phyloP scores from a whole-genome alignment of 1,140 invertebrate species.

The Colletes latitarsis region DNA sequence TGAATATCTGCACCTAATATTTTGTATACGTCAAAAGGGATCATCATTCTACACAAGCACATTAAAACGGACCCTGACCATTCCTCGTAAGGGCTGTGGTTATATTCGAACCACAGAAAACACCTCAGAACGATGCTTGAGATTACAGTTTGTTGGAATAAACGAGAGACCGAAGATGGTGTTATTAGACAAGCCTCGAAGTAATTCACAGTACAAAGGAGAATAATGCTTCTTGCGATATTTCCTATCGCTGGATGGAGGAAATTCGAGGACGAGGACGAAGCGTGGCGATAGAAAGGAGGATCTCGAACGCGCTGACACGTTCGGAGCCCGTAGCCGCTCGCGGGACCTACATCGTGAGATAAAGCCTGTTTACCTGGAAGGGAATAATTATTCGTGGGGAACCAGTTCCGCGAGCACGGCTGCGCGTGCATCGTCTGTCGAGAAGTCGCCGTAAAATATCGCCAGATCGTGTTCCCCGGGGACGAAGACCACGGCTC shows the following conservation, averaged over 20 bases:
- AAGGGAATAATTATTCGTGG: conserved; percentile 63
- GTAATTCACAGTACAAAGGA: too few relatives aligned
- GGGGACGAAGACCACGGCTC: conserved; percentile 23
- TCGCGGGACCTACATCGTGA: conserved; percentile 50
- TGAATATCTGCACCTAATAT: too few relatives aligned
- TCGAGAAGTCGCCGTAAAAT: conserved; percentile 45
- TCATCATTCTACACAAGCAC: too few relatives aligned
- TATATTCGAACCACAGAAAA: too few relatives aligned
- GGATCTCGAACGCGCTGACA: conserved; percentile 20
- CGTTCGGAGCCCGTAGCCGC: conserved; percentile 13
- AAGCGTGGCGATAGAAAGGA: conserved; percentile 4
- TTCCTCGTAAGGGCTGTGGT: too few relatives aligned
- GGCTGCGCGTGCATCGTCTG: conserved; percentile 33
- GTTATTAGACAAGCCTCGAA: too few relatives aligned
- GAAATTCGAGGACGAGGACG: neutral
- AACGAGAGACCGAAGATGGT: too few relatives aligned
- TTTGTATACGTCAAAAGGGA: too few relatives aligned
- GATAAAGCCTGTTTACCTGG: conserved; percentile 62
- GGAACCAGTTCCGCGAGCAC: conserved; percentile 58
- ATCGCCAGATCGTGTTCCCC: conserved; percentile 49
- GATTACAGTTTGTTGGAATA: too few relatives aligned
- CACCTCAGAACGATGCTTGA: too few relatives aligned
- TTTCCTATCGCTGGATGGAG: neutral
- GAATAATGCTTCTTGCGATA: neutral
- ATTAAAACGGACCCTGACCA: too few relatives aligned